Base-by-base conservation (phyloP, 1,140 invertebrate genomes). In the Polypedilum pembai region DNA sequence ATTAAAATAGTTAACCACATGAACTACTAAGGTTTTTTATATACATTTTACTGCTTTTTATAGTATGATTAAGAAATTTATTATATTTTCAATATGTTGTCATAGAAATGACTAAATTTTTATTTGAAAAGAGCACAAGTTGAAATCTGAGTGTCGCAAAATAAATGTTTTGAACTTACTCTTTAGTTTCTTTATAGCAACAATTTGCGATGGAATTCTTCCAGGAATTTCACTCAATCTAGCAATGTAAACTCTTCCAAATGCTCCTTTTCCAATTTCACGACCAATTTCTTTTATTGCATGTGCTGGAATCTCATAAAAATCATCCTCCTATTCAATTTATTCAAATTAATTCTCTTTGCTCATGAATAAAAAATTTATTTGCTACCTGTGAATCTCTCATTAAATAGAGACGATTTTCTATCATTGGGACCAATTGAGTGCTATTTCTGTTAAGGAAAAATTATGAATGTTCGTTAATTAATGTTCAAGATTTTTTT, bases 101-200 rank as follows among this genome's bases (percentile, higher is more conserved):
- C 10, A 10, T 10, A 41, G 40, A 41, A 5, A 7, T 41, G 5
- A 41, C 10, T 41, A 7, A 41, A 7, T 41, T 41, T 41, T 41
- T 41, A 7, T 41, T 41, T 41, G 40, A 41, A 41, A 41, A 7
- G 10, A 41, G 5, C 10, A 41, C 10, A 41, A 41, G 40, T 41
- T 41, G 5, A 41, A 41, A 5, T 7, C 5, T 41, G 10, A 41
- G 10, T 41, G 40, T 41, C 10, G 10, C 40, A 10, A 41, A 41
- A 5, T 7, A 41, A 10, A 7, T 21, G 21, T 40, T 40, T 7
- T 74, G 73, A 2, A 74, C 79, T 79, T 80, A 90, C 89, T 84
- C 80, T 88, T 87, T 0, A 91, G 82, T 82, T 88, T 88, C 79
- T 92, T 93, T 7, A 91, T 88, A n/a, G 91, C 91, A 1, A 92